These are phyloP conservation scores for Aphelenchoides fujianensis DNA, from an alignment of 1,140 invertebrate genomes.

Conservation along the genomic window DNA sequence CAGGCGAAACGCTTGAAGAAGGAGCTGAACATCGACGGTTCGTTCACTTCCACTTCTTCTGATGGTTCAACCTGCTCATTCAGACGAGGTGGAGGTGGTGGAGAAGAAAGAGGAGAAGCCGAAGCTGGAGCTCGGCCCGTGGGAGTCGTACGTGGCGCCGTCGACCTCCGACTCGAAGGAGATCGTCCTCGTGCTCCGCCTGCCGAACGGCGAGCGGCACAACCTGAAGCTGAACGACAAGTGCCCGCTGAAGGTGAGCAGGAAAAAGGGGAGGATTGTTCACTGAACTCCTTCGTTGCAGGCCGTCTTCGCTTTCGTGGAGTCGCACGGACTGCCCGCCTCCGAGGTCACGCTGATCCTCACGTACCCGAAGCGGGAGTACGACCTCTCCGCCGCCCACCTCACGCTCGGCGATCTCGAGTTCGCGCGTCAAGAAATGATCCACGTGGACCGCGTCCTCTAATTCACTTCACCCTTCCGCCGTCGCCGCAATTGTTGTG, in stretches of 20 bases:
- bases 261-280: too few species aligned
- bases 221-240: conserved; percentile 25
- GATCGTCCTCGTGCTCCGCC: conserved; percentile 23
- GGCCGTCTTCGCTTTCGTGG: conserved; percentile 48
- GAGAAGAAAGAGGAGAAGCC: neutral
- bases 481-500: neutral
- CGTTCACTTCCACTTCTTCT: neutral
- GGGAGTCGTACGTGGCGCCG: conserved; percentile 12
- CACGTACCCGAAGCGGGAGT: conserved; percentile 43
- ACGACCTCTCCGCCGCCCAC: conserved; percentile 2
- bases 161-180: conserved; percentile 15
- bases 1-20: conserved; percentile 25
- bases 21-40: neutral
- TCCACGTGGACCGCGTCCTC: conserved; percentile 42
- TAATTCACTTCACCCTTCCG: too few species aligned
- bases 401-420: conserved; percentile 38
- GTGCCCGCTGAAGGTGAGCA: conserved; percentile 24
- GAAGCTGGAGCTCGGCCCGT: neutral
- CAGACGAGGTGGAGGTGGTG: neutral
- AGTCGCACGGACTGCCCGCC: conserved; percentile 20
- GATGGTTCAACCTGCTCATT: neutral
- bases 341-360: conserved; percentile 40
- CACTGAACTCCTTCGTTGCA: too few species aligned
- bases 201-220: conserved; percentile 34
- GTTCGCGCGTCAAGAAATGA: conserved; percentile 40